Evolutionary conservation across 2,888 invertebrate species (phyloP).

Genomic region (Glomeris marginata): DNA sequence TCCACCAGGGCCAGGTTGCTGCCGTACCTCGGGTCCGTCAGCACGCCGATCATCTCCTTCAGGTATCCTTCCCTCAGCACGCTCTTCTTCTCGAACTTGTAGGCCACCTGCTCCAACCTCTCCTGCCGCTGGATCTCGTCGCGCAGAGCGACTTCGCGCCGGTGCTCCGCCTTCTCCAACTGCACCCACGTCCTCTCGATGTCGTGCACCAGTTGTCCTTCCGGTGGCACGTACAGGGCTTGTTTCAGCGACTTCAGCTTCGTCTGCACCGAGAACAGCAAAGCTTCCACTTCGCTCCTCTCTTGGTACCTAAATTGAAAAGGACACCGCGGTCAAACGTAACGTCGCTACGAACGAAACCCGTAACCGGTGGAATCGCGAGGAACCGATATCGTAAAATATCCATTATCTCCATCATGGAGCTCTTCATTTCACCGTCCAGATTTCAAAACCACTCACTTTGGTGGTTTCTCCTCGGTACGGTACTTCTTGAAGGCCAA

Average conservation of each 20-base stretch:
- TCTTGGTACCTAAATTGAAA: constrained; percentile 67
- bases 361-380: too few relatives aligned
- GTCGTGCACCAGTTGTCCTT: constrained; percentile 85
- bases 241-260: constrained; percentile 86
- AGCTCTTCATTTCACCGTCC: too few relatives aligned
- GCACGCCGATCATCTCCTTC: constrained; percentile 92
- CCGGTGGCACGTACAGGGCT: constrained; percentile 66
- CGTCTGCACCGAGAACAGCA: constrained; percentile 93
- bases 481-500: constrained; percentile 86
- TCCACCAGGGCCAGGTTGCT: constrained; percentile 85
- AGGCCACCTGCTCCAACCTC: constrained; percentile 81
- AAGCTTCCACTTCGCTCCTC: constrained; percentile 88
- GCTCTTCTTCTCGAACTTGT: constrained; percentile 90
- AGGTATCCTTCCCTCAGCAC: constrained; percentile 87
- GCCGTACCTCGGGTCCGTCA: constrained; percentile 81
- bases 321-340: too few relatives aligned
- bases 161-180: constrained; percentile 85
- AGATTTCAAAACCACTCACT: constrained; percentile 51
- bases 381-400: too few relatives aligned
- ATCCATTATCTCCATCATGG: too few relatives aligned
- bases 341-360: too few relatives aligned
- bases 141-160: constrained; percentile 77
- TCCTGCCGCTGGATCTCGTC: constrained; percentile 85
- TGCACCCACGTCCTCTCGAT: constrained; percentile 88
- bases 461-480: constrained; percentile 84